These are phyloP conservation scores for Mellilla xanthometata DNA, from an alignment of 2,888 invertebrate genomes.

Conservation along the genomic window DNA sequence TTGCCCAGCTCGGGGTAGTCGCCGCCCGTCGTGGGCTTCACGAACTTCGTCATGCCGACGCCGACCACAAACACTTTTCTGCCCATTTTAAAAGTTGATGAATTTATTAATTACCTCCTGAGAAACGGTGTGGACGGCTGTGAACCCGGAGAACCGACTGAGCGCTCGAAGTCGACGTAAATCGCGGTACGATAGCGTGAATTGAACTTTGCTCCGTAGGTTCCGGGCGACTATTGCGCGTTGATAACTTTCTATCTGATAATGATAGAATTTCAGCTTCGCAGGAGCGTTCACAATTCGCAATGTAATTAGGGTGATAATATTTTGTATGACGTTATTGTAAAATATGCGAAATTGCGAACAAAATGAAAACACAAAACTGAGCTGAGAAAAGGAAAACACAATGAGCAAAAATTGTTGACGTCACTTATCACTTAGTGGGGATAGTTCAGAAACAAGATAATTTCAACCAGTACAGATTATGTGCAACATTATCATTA, in stretches of 20 bases:
- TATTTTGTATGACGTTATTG: no score
- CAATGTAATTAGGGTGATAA: no score
- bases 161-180: constrained; percentile 33
- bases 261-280: constrained; percentile 2
- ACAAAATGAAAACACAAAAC: no score
- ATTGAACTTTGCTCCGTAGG: constrained; percentile 33
- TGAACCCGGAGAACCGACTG: constrained; percentile 42
- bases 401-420: no score
- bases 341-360: background rate
- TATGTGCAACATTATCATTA: no score
- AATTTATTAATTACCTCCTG: constrained; percentile 14
- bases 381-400: no score
- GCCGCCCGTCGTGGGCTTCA: constrained; percentile 94
- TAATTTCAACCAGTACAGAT: no score
- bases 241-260: constrained; percentile 21
- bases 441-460: no score
- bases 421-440: no score
- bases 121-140: constrained; percentile 48
- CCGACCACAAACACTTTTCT: constrained; percentile 94
- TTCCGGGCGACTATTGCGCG: constrained; percentile 7
- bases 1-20: constrained; percentile 98
- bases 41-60: constrained; percentile 99
- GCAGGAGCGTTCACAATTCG: background rate
- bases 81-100: constrained; percentile 51
- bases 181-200: constrained; percentile 27